Percentiles rank a stretch among this genome's conserved stretches.
Evolutionary conservation across 2,888 invertebrate species (phyloP).

Genomic region (Galeopsomyia nigrocyanea): DNA sequence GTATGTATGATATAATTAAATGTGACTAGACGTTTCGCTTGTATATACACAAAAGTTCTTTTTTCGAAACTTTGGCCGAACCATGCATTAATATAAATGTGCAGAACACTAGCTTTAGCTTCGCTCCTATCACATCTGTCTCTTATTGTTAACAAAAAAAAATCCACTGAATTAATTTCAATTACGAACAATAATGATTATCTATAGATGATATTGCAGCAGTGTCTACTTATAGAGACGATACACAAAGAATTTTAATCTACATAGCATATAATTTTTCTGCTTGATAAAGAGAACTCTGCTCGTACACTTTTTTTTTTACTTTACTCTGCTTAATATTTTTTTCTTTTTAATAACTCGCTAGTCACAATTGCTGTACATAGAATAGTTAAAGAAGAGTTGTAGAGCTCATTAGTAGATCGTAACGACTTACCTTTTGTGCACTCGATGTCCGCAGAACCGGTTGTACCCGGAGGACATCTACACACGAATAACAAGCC

Average conservation of each 20-base stretch:
- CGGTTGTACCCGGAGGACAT: slow-evolving; percentile 82
- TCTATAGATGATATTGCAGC: slow-evolving; percentile 43
- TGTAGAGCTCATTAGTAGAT: slow-evolving; percentile 52
- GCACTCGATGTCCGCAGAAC: slow-evolving; percentile 81
- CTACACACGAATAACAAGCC: slow-evolving; percentile 87
- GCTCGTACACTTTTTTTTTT: slow-evolving; percentile 15
- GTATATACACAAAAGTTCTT: slow-evolving; percentile 40
- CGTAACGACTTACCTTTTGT: slow-evolving; percentile 72
- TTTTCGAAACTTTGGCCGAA: slow-evolving; percentile 31
- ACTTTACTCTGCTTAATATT: neutral
- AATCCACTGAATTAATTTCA: slow-evolving; percentile 61
- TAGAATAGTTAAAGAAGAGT: slow-evolving; percentile 49
- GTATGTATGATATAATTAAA: slow-evolving; percentile 20
- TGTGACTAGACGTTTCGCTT: slow-evolving; percentile 38
- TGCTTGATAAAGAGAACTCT: slow-evolving; percentile 25
- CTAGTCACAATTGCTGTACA: slow-evolving; percentile 68
- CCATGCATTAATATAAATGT: slow-evolving; percentile 35
- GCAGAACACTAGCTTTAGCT: slow-evolving; percentile 51
- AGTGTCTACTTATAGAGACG: slow-evolving; percentile 57
- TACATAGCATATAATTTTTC: slow-evolving; percentile 61
- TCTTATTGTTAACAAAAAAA: slow-evolving; percentile 64
- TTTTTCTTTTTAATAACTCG: slow-evolving; percentile 46
- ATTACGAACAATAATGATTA: slow-evolving; percentile 57
- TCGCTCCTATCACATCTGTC: slow-evolving; percentile 68
- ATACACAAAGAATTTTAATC: slow-evolving; percentile 63